Evolutionary conservation across 2,888 invertebrate species (phyloP).

Genomic region (Xestia xanthographa): DNA sequence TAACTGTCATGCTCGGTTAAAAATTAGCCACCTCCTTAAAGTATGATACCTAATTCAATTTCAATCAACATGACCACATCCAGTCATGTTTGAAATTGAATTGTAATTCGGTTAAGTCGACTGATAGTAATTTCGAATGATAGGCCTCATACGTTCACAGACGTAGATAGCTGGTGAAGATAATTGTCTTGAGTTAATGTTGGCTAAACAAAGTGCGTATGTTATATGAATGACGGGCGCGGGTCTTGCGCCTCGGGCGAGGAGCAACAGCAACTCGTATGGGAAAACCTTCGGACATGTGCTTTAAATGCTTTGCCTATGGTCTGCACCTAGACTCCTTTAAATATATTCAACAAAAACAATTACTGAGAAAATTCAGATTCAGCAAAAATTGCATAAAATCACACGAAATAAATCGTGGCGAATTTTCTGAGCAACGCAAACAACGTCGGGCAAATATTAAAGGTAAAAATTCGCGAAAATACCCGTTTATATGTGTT

Average conservation of each 20-base stretch:
- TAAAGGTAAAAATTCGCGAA: too few species aligned
- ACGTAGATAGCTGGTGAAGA: slow-evolving; percentile 83
- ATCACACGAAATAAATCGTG: background rate
- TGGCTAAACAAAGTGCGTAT: slow-evolving; percentile 86
- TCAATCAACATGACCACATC: slow-evolving; percentile 35
- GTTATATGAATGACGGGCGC: slow-evolving; percentile 82
- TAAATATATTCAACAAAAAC: slow-evolving; percentile 20
- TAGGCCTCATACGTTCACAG: slow-evolving; percentile 71
- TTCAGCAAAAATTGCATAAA: background rate
- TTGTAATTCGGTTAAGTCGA: slow-evolving; percentile 54
- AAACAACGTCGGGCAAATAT: too few species aligned
- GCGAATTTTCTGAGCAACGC: background rate
- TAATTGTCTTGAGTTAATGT: slow-evolving; percentile 84
- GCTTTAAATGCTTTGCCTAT: slow-evolving; percentile 61
- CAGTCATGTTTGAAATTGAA: slow-evolving; percentile 54
- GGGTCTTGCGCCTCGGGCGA: slow-evolving; percentile 76
- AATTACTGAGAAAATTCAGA: background rate
- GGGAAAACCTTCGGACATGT: slow-evolving; percentile 76
- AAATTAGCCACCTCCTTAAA: slow-evolving; percentile 17
- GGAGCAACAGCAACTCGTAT: slow-evolving; percentile 78
- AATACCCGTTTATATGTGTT: too few species aligned
- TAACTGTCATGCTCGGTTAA: slow-evolving; percentile 6
- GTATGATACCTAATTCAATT: slow-evolving; percentile 35
- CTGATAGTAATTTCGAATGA: slow-evolving; percentile 65
- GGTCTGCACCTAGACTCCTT: slow-evolving; percentile 46